Evolutionary conservation across 2,797 vertebrate species (phyloP), one percentile per base, ranked within the genome.

Genomic region (Pelodytes ibericus): DNA sequence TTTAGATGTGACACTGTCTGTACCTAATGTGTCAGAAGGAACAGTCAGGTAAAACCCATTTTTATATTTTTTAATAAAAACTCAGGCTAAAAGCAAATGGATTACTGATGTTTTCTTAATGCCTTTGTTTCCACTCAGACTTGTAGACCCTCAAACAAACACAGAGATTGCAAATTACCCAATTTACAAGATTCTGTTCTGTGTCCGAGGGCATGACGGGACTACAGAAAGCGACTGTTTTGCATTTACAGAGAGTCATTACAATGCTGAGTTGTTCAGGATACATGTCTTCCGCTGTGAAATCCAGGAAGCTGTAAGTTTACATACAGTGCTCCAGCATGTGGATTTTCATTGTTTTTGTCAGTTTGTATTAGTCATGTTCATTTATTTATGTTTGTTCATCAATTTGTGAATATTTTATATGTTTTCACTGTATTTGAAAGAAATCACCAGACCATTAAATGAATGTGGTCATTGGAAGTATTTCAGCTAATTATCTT

Each of bases 221-320:
- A 98, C 96, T 33, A 88, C 92, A 1, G 98, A 99, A 90, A 97
- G 95, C 0, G 98, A 99, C 91, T 99, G 98, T 88, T 99, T 99
- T 80, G 98, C 98, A 82, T 99, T 99, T 87, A 99, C 98, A 0
- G 98, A 99, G 89, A 99, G 97, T 92, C 98, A 99, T 90, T 96
- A 94, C 90, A 98, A 98, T 18, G 90, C 96, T 0, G 98, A 99
- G 85, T 96, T 99, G 90, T 99, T 99, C 93, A 93, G 96, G 86
- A 99, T 99, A 89, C 98, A 99, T 0, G 98, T 99, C 89, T 99
- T 99, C 87, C 95, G 96, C 80, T 99, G 97, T 85, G 96, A 99
- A 90, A 98, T 99, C 89, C 97, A 96, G 86, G 98, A 99, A 89
- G 98, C 98, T 88, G 98, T 99, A 88, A 97, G 96, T 88, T 27